Conservation (phyloP, 2,113 vertebrate genomes). For the Guaruba guarouba region DNA sequence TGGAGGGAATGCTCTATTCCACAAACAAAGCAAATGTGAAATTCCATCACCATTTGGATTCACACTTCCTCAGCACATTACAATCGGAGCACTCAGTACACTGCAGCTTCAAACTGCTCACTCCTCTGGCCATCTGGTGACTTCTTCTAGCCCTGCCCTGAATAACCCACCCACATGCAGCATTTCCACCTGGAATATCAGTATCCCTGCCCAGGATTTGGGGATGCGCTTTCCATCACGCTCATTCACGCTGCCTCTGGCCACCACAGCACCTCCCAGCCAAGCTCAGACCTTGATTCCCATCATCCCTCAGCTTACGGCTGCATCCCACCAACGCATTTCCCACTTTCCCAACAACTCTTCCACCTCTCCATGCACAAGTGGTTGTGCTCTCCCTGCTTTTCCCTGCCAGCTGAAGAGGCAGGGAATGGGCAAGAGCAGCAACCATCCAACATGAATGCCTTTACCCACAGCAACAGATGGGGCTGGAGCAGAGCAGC, state of each 20-base stretch:
- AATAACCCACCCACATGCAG: neutral
- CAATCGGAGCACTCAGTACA: neutral
- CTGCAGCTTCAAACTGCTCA: neutral
- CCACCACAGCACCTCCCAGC: neutral
- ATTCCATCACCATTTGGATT: neutral
- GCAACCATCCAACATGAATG: neutral
- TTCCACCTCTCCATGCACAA: neutral
- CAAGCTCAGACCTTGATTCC: neutral
- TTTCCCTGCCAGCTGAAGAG: neutral
- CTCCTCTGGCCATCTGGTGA: neutral
- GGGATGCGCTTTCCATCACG: neutral
- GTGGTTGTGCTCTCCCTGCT: neutral
- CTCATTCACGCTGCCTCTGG: neutral
- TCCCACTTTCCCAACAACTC: neutral
- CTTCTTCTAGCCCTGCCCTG: neutral
- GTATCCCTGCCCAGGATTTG: rapidly evolving
- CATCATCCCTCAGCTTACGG: neutral
- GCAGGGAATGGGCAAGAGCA: neutral
- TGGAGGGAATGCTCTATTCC: neutral
- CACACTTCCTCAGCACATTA: neutral
- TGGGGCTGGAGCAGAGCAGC: neutral
- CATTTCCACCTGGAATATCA: neutral
- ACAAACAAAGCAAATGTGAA: neutral
- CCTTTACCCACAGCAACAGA: neutral
- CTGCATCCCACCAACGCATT: neutral